Percentiles rank a stretch among this genome's conserved stretches.
These are phyloP conservation scores for Zaprionus ghesquierei DNA, from an alignment of 1,140 invertebrate genomes.

Conservation along the genomic window DNA sequence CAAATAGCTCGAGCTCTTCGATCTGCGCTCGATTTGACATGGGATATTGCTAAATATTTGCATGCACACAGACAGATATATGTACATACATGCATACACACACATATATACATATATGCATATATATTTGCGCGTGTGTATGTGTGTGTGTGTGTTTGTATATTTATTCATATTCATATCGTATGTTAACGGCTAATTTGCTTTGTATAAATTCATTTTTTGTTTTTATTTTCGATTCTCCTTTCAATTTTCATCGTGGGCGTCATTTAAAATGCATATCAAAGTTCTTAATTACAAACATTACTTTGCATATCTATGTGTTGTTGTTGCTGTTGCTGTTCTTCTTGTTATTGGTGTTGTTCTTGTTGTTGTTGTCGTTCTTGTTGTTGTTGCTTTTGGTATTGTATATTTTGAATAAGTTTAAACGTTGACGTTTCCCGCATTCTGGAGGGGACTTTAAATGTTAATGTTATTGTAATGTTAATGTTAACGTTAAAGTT, in stretches of 20 bases:
- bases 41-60: slow-evolving; percentile 44
- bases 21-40: slow-evolving; percentile 22
- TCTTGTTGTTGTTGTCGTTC: not conserved
- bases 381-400: slow-evolving; percentile 11
- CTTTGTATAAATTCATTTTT: slow-evolving; percentile 72
- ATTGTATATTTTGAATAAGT: slow-evolving; percentile 32
- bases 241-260: slow-evolving; percentile 50
- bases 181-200: slow-evolving; percentile 69
- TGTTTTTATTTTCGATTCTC: slow-evolving; percentile 34
- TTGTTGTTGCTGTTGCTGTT: slow-evolving; percentile 3
- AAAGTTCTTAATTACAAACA: slow-evolving; percentile 64
- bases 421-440: slow-evolving; percentile 26
- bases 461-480: slow-evolving; percentile 19
- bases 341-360: slow-evolving; percentile 8
- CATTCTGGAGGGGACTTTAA: slow-evolving; percentile 39
- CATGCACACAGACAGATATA: slow-evolving; percentile 47
- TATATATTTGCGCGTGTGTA: not conserved
- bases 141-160: slow-evolving; percentile 43
- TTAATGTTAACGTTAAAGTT: slow-evolving; percentile 7
- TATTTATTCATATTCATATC: slow-evolving; percentile 25
- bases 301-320: slow-evolving; percentile 22
- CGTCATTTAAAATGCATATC: slow-evolving; percentile 77
- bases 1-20: slow-evolving; percentile 10
- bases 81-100: slow-evolving; percentile 43
- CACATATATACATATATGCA: not conserved